Conservation (phyloP, 1,140 invertebrate species). For the Drosophila arawakana region DNA sequence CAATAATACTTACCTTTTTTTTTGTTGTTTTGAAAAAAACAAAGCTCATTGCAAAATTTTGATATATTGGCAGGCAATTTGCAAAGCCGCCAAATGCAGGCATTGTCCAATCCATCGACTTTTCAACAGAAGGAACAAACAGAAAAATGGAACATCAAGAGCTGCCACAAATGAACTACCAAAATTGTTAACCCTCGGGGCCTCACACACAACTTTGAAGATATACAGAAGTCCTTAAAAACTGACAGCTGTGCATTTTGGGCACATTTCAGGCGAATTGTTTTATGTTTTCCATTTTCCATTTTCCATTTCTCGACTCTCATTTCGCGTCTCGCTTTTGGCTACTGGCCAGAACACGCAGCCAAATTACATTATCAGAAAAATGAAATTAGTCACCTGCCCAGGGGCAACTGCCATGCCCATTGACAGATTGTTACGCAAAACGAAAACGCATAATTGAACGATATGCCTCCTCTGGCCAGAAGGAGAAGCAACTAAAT, state of each 20-base stretch:
- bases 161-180: constrained; percentile 23
- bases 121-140: background rate
- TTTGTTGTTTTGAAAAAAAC: constrained; percentile 26
- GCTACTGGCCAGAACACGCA: constrained; percentile 12
- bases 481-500: constrained; percentile 22
- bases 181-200: constrained; percentile 39
- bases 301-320: background rate
- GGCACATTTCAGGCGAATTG: constrained; percentile 40
- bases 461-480: background rate
- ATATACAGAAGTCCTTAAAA: constrained; percentile 28
- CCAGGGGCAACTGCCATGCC: constrained; percentile 32
- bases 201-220: constrained; percentile 44
- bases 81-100: constrained; percentile 57
- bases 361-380: constrained; percentile 63
- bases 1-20: constrained; percentile 15
- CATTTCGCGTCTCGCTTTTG: background rate
- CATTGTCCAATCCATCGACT: constrained; percentile 1
- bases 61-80: constrained; percentile 61
- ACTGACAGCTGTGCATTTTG: constrained; percentile 48
- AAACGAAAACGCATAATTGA: constrained; percentile 29
- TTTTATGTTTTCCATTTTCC: background rate
- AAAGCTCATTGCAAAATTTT: constrained; percentile 56
- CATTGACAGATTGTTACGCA: constrained; percentile 33
- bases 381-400: constrained; percentile 54
- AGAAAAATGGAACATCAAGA: constrained; percentile 20